phyloP scores from a whole-genome alignment of 2,888 invertebrate species.

The Schizotus pectinicornis region DNA sequence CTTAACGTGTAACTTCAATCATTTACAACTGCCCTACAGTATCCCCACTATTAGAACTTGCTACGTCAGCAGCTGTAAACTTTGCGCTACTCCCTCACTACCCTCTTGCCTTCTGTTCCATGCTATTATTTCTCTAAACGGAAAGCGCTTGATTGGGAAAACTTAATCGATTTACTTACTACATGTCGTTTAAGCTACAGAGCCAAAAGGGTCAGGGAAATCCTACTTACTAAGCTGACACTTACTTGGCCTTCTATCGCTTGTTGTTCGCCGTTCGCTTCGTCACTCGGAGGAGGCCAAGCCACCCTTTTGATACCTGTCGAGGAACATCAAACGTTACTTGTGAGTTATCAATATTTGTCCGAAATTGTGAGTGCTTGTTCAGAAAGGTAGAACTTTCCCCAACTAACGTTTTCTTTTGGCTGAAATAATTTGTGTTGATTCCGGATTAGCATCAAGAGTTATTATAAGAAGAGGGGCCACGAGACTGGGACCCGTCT shows the following conservation, averaged over 20 bases:
- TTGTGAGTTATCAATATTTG: not conserved
- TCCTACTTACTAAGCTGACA: not conserved
- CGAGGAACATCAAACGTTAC: slow-evolving; percentile 51
- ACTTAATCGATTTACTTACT: not conserved
- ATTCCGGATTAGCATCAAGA: too few species aligned
- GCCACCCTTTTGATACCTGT: slow-evolving; percentile 84
- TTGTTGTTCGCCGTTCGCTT: slow-evolving; percentile 62
- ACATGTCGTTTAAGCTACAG: slow-evolving; percentile 9
- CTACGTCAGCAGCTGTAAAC: not conserved
- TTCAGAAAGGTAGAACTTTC: too few species aligned
- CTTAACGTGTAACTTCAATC: too few species aligned
- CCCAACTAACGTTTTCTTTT: too few species aligned
- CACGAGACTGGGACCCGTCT: too few species aligned
- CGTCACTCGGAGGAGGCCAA: slow-evolving; percentile 81
- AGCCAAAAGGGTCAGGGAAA: slow-evolving; percentile 29
- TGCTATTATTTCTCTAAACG: too few species aligned
- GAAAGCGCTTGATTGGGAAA: not conserved
- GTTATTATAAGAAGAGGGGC: too few species aligned
- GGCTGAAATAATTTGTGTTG: too few species aligned
- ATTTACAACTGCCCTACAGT: too few species aligned
- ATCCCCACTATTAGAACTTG: not conserved
- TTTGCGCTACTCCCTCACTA: slow-evolving; percentile 7
- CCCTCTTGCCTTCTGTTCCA: slow-evolving; percentile 28
- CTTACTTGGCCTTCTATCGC: slow-evolving; percentile 67
- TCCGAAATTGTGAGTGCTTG: too few species aligned